Conservation (phyloP, 2,797 vertebrate species). For the Synaphobranchus kaupii region DNA sequence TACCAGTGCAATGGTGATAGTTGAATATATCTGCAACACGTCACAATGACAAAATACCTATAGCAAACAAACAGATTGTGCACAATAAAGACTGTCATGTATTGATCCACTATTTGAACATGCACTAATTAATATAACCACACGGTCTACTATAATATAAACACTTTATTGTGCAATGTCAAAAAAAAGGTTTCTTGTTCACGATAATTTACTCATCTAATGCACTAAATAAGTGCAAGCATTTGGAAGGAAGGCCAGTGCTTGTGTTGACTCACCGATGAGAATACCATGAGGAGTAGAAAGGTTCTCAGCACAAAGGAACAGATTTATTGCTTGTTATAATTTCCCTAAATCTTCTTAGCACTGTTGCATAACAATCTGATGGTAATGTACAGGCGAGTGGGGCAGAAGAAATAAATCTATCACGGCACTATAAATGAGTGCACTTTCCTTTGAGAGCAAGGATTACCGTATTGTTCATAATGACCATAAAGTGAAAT, state of each 20-base stretch:
- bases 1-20: not conserved
- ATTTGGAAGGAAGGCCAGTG: conserved; percentile 24
- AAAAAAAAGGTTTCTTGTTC: not conserved
- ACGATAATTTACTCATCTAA: not conserved
- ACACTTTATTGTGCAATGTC: not conserved
- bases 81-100: not conserved
- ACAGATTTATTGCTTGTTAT: conserved; percentile 54
- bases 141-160: not conserved
- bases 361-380: conserved; percentile 59
- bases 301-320: not conserved
- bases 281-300: not conserved
- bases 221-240: conserved; percentile 12
- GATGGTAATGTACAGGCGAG: conserved; percentile 39
- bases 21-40: not conserved
- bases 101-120: not conserved
- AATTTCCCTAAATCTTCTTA: conserved; percentile 55
- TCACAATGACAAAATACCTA: not conserved
- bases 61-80: not conserved
- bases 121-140: not conserved
- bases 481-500: conserved; percentile 6
- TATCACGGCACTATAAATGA: conserved; percentile 52
- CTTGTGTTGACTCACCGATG: not conserved
- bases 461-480: conserved; percentile 19
- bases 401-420: conserved; percentile 52
- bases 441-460: not conserved